Evolutionary conservation across 2,113 vertebrate genomes (phyloP), one percentile per base, ranked within the genome.

Genomic region (Lagopus muta): DNA sequence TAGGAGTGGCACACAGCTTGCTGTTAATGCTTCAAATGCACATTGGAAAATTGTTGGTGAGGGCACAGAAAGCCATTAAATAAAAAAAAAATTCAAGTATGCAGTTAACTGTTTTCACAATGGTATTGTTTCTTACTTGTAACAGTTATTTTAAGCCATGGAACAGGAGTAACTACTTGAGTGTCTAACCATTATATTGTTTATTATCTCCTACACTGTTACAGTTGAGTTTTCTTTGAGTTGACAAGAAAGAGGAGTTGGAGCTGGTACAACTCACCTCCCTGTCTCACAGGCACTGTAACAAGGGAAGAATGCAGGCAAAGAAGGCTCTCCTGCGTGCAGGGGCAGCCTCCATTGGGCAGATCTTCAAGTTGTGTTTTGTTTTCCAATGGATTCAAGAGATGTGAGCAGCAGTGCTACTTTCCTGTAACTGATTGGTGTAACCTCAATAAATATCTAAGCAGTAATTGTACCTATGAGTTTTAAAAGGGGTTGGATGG

Each of bases 391-490:
- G 86, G 86, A 88, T 94, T 94, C 61, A 82, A 78, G 73, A 94
- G 90, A 86, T 86, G 85, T 88, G 88, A 96, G 92, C 96, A 96
- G 95, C 96, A 96, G 55, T 0, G 80, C 88, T 95, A 92, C 90
- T 94, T 93, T 96, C 73, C 83, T 96, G 93, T 96, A 96, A 94
- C 88, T 81, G 88, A 93, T 88, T 78, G 90, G 95, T 96, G 83
- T 96, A 95, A 96, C 91, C 83, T 84, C 86, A 96, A 96, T 96
- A 95, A 96, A 96, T 88, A 96, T 93, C 86, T 96, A 93, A 96
- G 95, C 93, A 92, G 96, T 95, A 78, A 61, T 88, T 94, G 86
- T 82, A 96, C 65, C 34, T 67, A 60, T 60, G 92, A 93, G 43
- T 96, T 83, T 93, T 93, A 27, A 86, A 81, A 74, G 16, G 82